phyloP scores from a whole-genome alignment of 2,888 invertebrate species.

The Catocala fraxini region DNA sequence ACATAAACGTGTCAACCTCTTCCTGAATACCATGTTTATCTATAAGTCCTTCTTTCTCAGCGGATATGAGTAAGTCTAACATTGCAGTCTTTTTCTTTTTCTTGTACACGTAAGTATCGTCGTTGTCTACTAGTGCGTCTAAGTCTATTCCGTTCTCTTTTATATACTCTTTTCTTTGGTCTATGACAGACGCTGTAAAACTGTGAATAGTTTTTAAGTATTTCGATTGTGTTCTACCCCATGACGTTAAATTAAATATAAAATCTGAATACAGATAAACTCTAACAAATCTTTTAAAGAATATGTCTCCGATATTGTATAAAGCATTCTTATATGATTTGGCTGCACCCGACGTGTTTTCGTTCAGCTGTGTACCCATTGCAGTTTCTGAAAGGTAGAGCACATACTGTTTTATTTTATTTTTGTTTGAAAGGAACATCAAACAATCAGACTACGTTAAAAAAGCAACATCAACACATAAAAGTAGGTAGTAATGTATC shows the following conservation, averaged over 20 bases:
- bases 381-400: constrained; percentile 83
- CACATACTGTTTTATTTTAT: too few species aligned
- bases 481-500: too few species aligned
- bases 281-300: constrained; percentile 71
- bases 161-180: constrained; percentile 33
- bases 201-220: constrained; percentile 66
- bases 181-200: constrained; percentile 77
- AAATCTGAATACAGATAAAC: constrained; percentile 87
- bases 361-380: constrained; percentile 89
- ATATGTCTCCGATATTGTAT: constrained; percentile 67
- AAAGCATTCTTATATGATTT: constrained; percentile 88
- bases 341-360: constrained; percentile 68
- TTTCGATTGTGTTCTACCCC: constrained; percentile 78
- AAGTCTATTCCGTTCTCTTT: constrained; percentile 7
- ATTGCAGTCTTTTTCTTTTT: constrained; percentile 73
- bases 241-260: constrained; percentile 81
- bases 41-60: constrained; percentile 82
- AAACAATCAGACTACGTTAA: too few species aligned
- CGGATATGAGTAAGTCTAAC: constrained; percentile 87
- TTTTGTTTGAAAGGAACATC: neutral
- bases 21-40: constrained; percentile 87
- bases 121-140: neutral
- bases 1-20: constrained; percentile 91
- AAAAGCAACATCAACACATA: too few species aligned
- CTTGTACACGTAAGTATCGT: constrained; percentile 19